phyloP scores from a whole-genome alignment of 1,140 invertebrate genomes.

The Trichonephila inaurata region DNA sequence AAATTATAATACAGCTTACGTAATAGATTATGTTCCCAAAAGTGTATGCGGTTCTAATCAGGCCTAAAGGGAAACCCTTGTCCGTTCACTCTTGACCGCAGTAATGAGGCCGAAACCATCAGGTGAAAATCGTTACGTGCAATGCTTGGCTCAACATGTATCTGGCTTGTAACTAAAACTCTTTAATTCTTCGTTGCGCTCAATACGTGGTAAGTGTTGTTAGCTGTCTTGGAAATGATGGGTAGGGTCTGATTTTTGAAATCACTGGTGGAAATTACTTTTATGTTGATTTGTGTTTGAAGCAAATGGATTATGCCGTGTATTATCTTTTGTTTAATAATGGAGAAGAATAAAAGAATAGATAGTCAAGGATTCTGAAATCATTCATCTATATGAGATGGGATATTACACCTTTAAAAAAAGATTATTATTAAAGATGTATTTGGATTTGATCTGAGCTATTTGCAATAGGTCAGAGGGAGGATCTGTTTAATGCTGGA shows the following conservation, averaged over 20 bases:
- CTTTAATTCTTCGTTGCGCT: slow-evolving; percentile 35
- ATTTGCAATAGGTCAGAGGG: too few species aligned
- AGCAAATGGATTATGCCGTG: background rate
- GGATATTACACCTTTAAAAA: too few species aligned
- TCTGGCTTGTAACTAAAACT: slow-evolving; percentile 46
- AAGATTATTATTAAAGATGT: too few species aligned
- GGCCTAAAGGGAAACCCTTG: slow-evolving; percentile 66
- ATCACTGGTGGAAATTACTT: slow-evolving; percentile 19
- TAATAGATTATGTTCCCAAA: slow-evolving; percentile 68
- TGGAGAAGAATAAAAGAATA: too few species aligned
- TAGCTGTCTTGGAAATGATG: slow-evolving; percentile 37
- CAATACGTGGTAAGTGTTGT: slow-evolving; percentile 19
- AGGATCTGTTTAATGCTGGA: too few species aligned
- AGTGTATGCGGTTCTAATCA: slow-evolving; percentile 56
- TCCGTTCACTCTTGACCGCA: background rate
- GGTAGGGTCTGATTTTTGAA: background rate
- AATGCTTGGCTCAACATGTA: slow-evolving; percentile 61
- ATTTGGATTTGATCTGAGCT: too few species aligned
- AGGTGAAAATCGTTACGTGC: slow-evolving; percentile 44
- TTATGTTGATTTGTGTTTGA: background rate
- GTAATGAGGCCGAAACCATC: slow-evolving; percentile 41
- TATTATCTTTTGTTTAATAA: too few species aligned
- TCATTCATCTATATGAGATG: too few species aligned
- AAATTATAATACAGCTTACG: slow-evolving; percentile 61
- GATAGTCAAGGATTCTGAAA: too few species aligned